Conservation (phyloP, 1,140 invertebrate genomes). For the Calliphora vicina region DNA sequence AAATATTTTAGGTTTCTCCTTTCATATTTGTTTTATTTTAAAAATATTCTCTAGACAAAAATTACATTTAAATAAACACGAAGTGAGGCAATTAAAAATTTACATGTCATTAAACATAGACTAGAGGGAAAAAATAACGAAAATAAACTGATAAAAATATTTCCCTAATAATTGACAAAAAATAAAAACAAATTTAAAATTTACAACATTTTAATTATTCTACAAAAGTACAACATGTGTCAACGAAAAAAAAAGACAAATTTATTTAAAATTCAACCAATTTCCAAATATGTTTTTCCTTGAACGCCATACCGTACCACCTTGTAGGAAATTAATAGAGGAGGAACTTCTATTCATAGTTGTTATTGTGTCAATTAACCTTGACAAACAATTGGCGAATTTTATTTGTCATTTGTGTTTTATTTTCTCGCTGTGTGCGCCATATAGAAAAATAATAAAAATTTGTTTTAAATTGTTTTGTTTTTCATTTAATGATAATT, state of each 20-base stretch:
- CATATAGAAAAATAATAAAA: neutral
- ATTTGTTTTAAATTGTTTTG: neutral
- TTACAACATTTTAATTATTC: neutral
- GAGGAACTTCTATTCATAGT: too few relatives aligned
- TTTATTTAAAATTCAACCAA: neutral
- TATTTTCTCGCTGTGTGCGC: neutral
- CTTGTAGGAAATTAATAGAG: too few relatives aligned
- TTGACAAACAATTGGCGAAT: constrained; percentile 1
- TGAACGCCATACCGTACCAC: too few relatives aligned
- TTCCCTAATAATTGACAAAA: too few relatives aligned
- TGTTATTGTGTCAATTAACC: neutral
- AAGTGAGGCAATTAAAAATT: constrained; percentile 7
- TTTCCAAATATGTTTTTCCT: neutral
- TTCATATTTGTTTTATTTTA: neutral
- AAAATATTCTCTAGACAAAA: neutral
- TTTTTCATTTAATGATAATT: neutral
- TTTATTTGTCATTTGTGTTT: neutral
- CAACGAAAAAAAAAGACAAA: neutral
- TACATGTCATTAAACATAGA: constrained; percentile 8
- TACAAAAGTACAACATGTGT: neutral
- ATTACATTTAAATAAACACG: neutral
- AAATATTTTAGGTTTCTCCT: neutral
- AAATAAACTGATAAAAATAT: neutral
- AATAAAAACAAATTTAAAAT: neutral
- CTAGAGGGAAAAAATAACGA: neutral